Evolutionary conservation across 2,888 invertebrate species (phyloP).

Genomic region (Eudemis profundana): DNA sequence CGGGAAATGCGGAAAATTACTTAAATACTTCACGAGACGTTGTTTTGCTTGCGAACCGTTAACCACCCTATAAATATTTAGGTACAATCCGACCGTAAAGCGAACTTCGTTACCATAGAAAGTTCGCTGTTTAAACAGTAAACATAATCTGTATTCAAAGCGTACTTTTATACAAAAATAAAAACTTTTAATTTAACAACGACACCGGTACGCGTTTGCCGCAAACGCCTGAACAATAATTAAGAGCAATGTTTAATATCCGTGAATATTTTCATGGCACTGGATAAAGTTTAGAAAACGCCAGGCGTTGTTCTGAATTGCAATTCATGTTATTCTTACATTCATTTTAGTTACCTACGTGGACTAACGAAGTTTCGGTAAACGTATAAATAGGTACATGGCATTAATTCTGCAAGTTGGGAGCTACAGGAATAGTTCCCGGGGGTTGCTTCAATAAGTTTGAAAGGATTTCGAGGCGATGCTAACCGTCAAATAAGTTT

Average conservation of each 20-base stretch:
- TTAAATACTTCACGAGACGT: conserved; percentile 70
- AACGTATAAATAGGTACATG: conserved; percentile 29
- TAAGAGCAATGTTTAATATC: conserved; percentile 59
- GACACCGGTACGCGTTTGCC: conserved; percentile 19
- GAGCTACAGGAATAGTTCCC: conserved; percentile 47
- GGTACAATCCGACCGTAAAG: conserved; percentile 57
- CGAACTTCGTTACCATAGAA: conserved; percentile 63
- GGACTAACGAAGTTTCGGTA: conserved; percentile 11
- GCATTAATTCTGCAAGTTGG: conserved; percentile 42
- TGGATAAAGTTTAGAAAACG: conserved; percentile 12
- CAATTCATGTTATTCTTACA: conserved; percentile 25
- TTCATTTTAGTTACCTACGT: conserved; percentile 12
- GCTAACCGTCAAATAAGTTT: conserved; percentile 63
- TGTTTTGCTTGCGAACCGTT: conserved; percentile 48
- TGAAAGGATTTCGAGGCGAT: conserved; percentile 63
- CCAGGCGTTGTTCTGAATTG: conserved; percentile 35
- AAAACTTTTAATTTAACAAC: conserved; percentile 38
- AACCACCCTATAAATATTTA: conserved; percentile 66
- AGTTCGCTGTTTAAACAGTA: conserved; percentile 70
- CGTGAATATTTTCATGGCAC: conserved; percentile 30
- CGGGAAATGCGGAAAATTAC: conserved; percentile 74
- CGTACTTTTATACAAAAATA: conserved; percentile 56
- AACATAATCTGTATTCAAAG: conserved; percentile 73
- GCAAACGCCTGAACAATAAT: conserved; percentile 62
- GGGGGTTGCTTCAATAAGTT: conserved; percentile 62